Conservation (phyloP, 2,797 vertebrate species). For the Microchirus variegatus region DNA sequence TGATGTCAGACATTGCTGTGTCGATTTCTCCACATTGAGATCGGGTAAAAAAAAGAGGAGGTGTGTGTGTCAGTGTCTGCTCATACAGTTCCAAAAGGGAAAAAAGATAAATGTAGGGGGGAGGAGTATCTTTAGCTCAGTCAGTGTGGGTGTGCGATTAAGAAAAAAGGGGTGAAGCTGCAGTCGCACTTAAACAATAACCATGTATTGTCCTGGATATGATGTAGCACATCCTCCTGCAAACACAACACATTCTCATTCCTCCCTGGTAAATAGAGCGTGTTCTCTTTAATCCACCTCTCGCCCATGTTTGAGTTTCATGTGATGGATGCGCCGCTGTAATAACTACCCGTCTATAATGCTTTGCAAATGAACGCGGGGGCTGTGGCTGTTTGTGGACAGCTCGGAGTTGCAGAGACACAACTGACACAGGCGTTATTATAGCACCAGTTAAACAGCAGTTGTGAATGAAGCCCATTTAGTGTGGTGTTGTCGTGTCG, state of each 20-base stretch:
- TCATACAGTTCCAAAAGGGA: no score
- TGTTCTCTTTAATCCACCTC: constrained; percentile 30
- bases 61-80: no score
- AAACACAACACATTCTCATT: constrained; percentile 42
- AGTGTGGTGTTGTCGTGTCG: constrained; percentile 46
- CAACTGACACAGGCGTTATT: constrained; percentile 60
- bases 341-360: constrained; percentile 35
- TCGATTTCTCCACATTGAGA: background rate
- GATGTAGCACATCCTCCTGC: constrained; percentile 25
- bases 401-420: constrained; percentile 41
- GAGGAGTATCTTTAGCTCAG: no score
- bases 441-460: constrained; percentile 67
- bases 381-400: constrained; percentile 51
- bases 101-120: no score
- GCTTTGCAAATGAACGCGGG: constrained; percentile 26
- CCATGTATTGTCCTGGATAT: no score
- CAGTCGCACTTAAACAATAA: no score
- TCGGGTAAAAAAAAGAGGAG: background rate
- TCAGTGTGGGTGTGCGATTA: no score
- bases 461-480: constrained; percentile 72
- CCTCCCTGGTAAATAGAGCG: constrained; percentile 7
- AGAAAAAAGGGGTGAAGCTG: no score
- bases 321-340: constrained; percentile 13
- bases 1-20: constrained; percentile 46
- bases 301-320: constrained; percentile 10